Percentiles rank a stretch among this genome's conserved stretches.
These are phyloP conservation scores for Camponotus pennsylvanicus DNA, from an alignment of 1,140 invertebrate genomes.

Conservation along the genomic window DNA sequence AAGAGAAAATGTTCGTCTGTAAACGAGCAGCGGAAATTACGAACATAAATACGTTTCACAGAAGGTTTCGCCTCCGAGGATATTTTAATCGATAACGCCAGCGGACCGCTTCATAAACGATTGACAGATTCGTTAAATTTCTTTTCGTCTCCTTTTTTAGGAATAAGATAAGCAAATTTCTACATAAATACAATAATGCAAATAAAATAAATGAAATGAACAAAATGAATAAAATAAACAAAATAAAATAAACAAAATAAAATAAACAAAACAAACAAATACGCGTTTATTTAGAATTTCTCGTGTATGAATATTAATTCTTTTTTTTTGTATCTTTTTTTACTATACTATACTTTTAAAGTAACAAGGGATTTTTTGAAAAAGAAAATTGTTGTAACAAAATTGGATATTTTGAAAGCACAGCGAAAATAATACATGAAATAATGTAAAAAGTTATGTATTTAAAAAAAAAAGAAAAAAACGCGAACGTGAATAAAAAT, in stretches of 20 bases:
- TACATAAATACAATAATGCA: neutral
- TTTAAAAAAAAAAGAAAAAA: neutral
- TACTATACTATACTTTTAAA: neutral
- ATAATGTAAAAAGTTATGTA: conserved; percentile 7
- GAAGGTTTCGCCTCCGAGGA: conserved; percentile 10
- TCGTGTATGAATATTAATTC: too few relatives aligned
- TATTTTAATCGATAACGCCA: conserved; percentile 55
- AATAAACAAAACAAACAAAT: neutral
- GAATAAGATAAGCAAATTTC: neutral
- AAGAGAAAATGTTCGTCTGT: conserved; percentile 34
- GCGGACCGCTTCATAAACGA: conserved; percentile 10
- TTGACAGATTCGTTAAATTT: conserved; percentile 11
- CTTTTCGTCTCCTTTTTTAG: conserved; percentile 2
- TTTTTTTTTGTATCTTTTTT: neutral
- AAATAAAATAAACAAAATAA: neutral
- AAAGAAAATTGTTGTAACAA: neutral
- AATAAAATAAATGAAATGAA: neutral
- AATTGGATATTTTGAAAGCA: neutral
- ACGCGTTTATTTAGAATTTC: neutral
- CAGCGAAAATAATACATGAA: neutral
- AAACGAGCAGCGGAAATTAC: conserved; percentile 35
- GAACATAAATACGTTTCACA: conserved; percentile 35
- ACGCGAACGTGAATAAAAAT: neutral
- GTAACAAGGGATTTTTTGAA: neutral
- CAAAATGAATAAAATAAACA: neutral